These are phyloP conservation scores for Columba livia DNA, from an alignment of 2,113 vertebrate species.

Conservation along the genomic window DNA sequence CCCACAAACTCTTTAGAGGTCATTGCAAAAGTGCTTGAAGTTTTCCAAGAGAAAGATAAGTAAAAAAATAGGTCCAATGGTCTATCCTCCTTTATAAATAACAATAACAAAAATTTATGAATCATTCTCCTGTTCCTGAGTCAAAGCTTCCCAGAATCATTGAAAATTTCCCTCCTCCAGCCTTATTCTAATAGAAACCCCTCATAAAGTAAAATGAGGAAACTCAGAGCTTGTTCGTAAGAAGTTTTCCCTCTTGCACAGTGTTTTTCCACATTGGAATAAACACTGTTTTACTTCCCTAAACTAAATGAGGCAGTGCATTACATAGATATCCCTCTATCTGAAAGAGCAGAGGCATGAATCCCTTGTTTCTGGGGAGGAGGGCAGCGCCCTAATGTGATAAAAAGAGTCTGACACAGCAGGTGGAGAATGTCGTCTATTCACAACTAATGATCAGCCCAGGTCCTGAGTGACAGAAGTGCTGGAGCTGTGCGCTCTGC, in stretches of 20 bases:
- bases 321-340: neutral
- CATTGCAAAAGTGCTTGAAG: neutral
- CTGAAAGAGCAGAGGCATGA: neutral
- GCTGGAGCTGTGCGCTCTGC: neutral
- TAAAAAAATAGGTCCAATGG: neutral
- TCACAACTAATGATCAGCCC: neutral
- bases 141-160: slow-evolving; percentile 52
- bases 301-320: neutral
- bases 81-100: slow-evolving; percentile 26
- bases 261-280: slow-evolving; percentile 16
- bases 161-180: slow-evolving; percentile 10
- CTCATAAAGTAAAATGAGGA: slow-evolving; percentile 6
- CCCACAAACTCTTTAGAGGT: neutral
- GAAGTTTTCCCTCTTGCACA: slow-evolving; percentile 27
- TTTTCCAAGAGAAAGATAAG: slow-evolving; percentile 22
- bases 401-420: neutral
- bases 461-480: neutral
- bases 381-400: neutral
- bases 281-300: neutral
- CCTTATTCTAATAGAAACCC: slow-evolving; percentile 6
- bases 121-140: slow-evolving; percentile 30
- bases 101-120: slow-evolving; percentile 31
- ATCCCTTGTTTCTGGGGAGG: neutral
- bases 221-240: neutral
- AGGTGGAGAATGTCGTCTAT: neutral